phyloP scores from a whole-genome alignment of 2,797 vertebrate genomes.

The Brachymystax lenok region DNA sequence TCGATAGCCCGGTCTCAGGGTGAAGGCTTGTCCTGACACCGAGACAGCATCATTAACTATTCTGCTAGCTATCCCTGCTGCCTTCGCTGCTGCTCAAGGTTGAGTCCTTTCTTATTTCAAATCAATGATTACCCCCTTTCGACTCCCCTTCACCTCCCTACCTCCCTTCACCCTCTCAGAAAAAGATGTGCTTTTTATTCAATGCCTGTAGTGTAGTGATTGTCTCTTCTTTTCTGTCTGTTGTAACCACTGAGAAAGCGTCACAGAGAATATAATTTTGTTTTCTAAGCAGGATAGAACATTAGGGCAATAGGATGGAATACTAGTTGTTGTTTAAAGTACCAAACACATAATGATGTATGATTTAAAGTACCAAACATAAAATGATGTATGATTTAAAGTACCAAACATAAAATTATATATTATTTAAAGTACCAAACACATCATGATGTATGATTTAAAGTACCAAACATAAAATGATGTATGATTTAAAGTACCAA shows the following conservation, averaged over 20 bases:
- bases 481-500: too few species aligned
- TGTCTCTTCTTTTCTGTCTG: conserved; percentile 6
- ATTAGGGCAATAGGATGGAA: conserved; percentile 60
- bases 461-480: not conserved
- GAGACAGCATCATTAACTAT: conserved; percentile 78
- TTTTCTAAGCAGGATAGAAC: conserved; percentile 16
- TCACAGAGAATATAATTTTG: conserved; percentile 46
- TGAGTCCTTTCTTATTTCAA: conserved; percentile 80
- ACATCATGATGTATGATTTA: conserved; percentile 16
- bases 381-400: too few species aligned
- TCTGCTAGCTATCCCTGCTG: conserved; percentile 60
- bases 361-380: too few species aligned
- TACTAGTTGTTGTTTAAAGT: conserved; percentile 41
- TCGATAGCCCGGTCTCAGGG: conserved; percentile 72
- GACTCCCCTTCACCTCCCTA: too few species aligned
- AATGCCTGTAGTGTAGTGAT: conserved; percentile 44
- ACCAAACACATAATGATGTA: too few species aligned
- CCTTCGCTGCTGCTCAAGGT: conserved; percentile 71
- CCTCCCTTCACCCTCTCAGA: too few species aligned
- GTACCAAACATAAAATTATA: too few species aligned
- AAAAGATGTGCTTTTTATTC: conserved; percentile 69
- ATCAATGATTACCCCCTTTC: conserved; percentile 72
- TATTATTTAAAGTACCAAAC: too few species aligned
- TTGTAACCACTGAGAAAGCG: conserved; percentile 53
- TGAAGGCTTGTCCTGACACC: conserved; percentile 69